Conservation (phyloP, 2,888 invertebrate species). For the Chironomus tentans region DNA sequence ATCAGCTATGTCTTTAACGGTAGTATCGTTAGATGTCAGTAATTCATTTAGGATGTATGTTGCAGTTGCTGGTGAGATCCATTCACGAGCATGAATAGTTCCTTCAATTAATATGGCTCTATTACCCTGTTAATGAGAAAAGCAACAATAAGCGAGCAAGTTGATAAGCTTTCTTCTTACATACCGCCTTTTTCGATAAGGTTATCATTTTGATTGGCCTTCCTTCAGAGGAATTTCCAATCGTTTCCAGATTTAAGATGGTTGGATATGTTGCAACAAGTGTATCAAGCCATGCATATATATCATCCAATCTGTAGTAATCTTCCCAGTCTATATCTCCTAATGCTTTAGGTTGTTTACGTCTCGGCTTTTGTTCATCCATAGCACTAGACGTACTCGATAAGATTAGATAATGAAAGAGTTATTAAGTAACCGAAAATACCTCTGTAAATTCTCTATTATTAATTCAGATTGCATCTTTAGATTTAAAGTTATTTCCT, state of each 20-base stretch:
- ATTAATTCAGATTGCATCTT: conserved; percentile 3
- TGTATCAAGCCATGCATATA: conserved; percentile 50
- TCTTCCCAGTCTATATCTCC: conserved; percentile 44
- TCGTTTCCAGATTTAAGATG: conserved; percentile 44
- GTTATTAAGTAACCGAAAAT: background rate
- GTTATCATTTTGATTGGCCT: conserved; percentile 50
- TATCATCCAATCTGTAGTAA: conserved; percentile 51
- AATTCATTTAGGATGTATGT: conserved; percentile 62
- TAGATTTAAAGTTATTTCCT: background rate
- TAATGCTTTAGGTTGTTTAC: background rate
- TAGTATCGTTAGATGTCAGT: conserved; percentile 50
- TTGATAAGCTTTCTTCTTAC: background rate
- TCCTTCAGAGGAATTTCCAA: conserved; percentile 52
- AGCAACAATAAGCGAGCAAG: background rate
- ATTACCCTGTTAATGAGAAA: conserved; percentile 36
- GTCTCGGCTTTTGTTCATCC: background rate
- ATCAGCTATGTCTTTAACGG: conserved; percentile 50
- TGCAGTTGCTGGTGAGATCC: conserved; percentile 62
- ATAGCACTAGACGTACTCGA: background rate
- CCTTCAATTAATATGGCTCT: conserved; percentile 55
- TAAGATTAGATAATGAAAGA: background rate
- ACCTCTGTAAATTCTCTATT: conserved; percentile 21
- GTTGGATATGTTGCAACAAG: conserved; percentile 44
- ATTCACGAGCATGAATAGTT: conserved; percentile 58
- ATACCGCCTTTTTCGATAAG: conserved; percentile 36